Evolutionary conservation across 2,888 invertebrate species (phyloP).

Genomic region (Nezara viridula): DNA sequence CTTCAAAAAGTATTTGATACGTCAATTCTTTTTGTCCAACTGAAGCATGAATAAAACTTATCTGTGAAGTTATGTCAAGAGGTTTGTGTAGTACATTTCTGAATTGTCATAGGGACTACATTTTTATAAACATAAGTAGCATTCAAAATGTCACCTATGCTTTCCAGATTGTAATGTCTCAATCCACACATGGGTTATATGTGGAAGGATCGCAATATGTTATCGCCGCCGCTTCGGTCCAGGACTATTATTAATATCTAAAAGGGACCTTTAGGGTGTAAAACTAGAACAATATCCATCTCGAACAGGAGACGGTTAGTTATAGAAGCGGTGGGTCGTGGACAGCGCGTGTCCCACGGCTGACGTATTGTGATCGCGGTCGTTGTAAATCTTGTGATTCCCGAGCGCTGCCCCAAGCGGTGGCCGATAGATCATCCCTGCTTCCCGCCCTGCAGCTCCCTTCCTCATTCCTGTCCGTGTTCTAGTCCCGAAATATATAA

Average conservation of each 20-base stretch:
- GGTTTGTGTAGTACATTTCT: no score
- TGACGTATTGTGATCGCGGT: constrained; percentile 37
- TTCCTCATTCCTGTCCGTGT: background rate
- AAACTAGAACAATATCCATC: background rate
- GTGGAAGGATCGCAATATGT: background rate
- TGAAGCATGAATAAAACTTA: no score
- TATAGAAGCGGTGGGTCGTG: background rate
- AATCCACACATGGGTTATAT: no score
- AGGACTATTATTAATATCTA: background rate
- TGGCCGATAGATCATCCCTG: background rate
- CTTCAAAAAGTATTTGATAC: no score
- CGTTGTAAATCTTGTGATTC: constrained; percentile 5
- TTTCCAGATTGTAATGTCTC: no score
- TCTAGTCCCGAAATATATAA: background rate
- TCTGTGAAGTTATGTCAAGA: no score
- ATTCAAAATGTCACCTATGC: no score
- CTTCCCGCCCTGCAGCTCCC: background rate
- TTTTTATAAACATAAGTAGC: no score
- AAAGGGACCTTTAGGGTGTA: background rate
- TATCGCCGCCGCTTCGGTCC: background rate
- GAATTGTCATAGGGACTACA: no score
- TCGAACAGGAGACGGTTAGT: background rate
- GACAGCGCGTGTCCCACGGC: background rate
- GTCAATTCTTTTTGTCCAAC: no score
- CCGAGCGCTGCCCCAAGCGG: background rate